Evolutionary conservation across 1,140 invertebrate species (phyloP), one percentile per base, ranked within the genome.

Genomic region (Ectropis grisescens): DNA sequence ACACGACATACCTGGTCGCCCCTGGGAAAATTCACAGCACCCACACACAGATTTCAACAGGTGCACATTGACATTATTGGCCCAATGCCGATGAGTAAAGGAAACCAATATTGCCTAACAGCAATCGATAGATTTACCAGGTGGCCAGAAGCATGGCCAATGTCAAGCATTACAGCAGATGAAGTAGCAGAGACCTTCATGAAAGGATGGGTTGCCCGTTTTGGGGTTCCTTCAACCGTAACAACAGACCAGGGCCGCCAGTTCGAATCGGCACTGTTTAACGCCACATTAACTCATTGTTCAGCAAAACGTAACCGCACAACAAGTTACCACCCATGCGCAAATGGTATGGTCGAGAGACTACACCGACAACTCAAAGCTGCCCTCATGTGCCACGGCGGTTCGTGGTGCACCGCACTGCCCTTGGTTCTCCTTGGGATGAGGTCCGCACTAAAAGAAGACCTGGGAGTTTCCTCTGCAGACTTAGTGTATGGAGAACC

Each of bases 181-280:
- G 24, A 26, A n/a, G n/a, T 10, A n/a, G 24, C 24, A 2, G 24
- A 26, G 4, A 26, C 24, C 4, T 26, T 26, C 24, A 3, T 26
- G 4, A 7, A 2, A 4, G 24, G 10, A 26, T 26, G 24, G 24
- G 10, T 26, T 3, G 4, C 24, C 2, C 24, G 24, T 7, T 26
- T 26, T 10, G 24, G 24, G 2, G 24, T 26, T n/a, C 24, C 24
- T 4, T 10, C n/a, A 2, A 3, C 10, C 6, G n/a, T 26, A 2
- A 26, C 24, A 26, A 26, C 24, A n/a, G 24, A 26, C 24, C 24
- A 26, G 24, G 24, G 24, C 4, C 24, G 24, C 10, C 24, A 26
- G 10, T 26, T 26, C 10, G 24, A 26, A 26, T 6, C 24, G 2
- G 24, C 24, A 2, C 24, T 26, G 4, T 26, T 26, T n/a, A 10